Evolutionary conservation across 2,797 vertebrate species (phyloP), one percentile per base, ranked within the genome.

Genomic region (Danio choprae): DNA sequence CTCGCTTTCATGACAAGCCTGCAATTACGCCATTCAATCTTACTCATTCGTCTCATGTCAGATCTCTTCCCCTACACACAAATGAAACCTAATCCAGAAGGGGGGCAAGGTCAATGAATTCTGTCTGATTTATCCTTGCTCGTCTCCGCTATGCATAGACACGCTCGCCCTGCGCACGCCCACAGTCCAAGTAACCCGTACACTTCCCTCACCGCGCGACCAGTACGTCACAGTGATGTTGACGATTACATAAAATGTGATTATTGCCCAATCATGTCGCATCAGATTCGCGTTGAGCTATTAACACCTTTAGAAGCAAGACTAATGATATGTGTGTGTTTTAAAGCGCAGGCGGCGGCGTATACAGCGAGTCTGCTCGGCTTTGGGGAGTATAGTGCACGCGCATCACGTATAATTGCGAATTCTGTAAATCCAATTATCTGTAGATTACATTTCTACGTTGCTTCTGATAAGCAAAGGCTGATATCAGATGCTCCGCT

Each of bases 161-260:
- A 79, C 36, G 56, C 70, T 72, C 81, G 74, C 50, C 51, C 29
- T 67, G 71, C 71, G 71, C 79, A 68, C 63, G 79, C 79, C 79
- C 79, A 74, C 74, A 12, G 62, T 55, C 63, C 53, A 20, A 55
- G 53, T 50, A 70, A 62, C 70, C 83, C 65, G 62, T 79, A 65
- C 77, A 46, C 53, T 80, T 81, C 72, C 44, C 64, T 78, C 59
- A 77, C 74, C 69, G 77, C 82, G 67, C 79, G 60, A 85, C 74
- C 74, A 58, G 60, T 79, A 85, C 83, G 64, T 90, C 88, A 85
- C 81, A 15, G 70, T 87, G 87, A 90, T 88, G 87, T 85, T 86
- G 84, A 84, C 68, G 73, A 84, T 90, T 88, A 90, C 84, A 88
- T 89, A 87, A 91, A 87, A 87, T 81, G 74, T 78, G 81, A 89